Conservation (phyloP, 2,888 invertebrate genomes). For the Tipula vernalis region DNA sequence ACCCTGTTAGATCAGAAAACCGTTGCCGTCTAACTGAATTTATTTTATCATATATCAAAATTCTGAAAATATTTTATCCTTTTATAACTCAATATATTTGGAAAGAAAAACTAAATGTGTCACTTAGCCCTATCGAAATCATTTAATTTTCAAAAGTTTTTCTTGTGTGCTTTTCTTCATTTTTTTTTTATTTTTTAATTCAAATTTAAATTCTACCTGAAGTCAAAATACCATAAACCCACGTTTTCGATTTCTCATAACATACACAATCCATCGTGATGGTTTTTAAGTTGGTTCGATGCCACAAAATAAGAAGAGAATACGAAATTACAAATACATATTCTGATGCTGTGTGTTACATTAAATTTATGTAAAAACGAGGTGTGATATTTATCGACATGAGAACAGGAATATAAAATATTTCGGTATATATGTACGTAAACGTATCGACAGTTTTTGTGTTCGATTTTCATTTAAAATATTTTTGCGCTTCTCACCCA, state of each 20-base stretch:
- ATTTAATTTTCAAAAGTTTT: background rate
- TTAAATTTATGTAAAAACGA: background rate
- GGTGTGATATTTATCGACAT: background rate
- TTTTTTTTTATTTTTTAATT: background rate
- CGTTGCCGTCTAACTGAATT: background rate
- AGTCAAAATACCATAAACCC: background rate
- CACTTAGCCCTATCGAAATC: background rate
- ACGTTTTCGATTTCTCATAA: background rate
- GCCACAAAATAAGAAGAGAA: background rate
- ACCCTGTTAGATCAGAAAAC: background rate
- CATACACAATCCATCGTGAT: background rate
- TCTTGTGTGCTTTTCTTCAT: background rate
- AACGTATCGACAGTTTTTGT: background rate
- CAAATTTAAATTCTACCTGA: background rate
- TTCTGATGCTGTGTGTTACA: background rate
- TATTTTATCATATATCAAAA: background rate
- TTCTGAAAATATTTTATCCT: background rate
- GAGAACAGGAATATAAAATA: background rate
- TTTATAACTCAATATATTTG: background rate
- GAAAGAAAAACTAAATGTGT: background rate
- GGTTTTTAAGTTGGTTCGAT: background rate
- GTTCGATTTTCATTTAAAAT: background rate
- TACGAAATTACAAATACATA: background rate
- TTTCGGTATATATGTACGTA: background rate
- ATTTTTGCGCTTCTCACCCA: background rate